These are phyloP conservation scores for Andinoacara biseriatus DNA, from an alignment of 2,113 vertebrate genomes.

Conservation along the genomic window DNA sequence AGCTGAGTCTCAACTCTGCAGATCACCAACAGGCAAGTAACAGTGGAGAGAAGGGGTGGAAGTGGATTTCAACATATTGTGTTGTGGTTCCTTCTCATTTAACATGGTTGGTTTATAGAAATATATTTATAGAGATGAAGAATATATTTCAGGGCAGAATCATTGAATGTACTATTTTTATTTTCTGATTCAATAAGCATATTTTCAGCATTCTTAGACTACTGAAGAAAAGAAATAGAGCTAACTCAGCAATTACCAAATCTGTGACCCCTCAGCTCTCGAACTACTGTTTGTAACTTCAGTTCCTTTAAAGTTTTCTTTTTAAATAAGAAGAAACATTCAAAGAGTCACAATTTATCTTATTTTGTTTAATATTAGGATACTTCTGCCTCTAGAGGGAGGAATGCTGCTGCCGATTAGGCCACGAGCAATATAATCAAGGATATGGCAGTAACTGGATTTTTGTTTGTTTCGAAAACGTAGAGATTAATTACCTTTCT, in stretches of 20 bases:
- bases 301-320: not conserved
- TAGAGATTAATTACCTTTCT: not conserved
- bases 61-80: not conserved
- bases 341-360: not conserved
- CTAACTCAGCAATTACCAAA: not conserved
- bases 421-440: not conserved
- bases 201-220: not conserved
- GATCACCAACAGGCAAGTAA: slow-evolving; percentile 28
- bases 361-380: not conserved
- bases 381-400: not conserved
- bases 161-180: not conserved
- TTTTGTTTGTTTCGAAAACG: not conserved
- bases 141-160: not conserved
- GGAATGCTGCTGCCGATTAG: not conserved
- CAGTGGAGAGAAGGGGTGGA: not conserved
- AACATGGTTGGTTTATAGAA: not conserved
- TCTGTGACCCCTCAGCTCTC: not conserved
- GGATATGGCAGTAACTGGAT: not conserved
- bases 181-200: not conserved
- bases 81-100: not conserved
- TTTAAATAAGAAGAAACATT: not conserved
- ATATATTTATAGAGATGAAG: not conserved
- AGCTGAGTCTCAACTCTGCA: slow-evolving; percentile 56
- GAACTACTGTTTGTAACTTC: not conserved
- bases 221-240: not conserved